Percentiles rank a stretch among this genome's conserved stretches.
Conservation (phyloP, 2,888 invertebrate species). For the Hyles lineata region DNA sequence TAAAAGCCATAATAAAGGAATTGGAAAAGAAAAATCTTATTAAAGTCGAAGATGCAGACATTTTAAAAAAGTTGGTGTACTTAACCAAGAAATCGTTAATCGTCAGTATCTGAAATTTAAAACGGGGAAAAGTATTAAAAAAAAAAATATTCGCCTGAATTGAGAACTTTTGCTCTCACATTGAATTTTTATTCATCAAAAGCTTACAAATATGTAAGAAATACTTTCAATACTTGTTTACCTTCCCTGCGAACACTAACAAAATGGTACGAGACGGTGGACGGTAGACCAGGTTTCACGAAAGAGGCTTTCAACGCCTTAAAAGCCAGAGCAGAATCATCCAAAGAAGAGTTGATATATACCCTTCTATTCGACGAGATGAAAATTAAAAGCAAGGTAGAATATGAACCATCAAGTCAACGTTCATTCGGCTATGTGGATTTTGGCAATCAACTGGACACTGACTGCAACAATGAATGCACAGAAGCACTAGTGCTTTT, state of each 20-base stretch:
- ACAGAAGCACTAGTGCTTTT: conserved; percentile 37
- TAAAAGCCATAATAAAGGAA: not conserved
- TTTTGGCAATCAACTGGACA: not conserved
- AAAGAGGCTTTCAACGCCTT: conserved; percentile 31
- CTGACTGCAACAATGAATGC: not conserved
- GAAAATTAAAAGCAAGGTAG: conserved; percentile 31
- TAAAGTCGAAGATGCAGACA: not conserved
- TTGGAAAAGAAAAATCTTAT: conserved; percentile 1
- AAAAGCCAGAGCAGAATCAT: not conserved
- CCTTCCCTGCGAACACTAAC: conserved; percentile 30
- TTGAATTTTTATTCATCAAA: conserved; percentile 33
- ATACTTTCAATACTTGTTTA: conserved; percentile 35
- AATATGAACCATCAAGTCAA: conserved; percentile 4
- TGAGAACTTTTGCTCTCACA: conserved; percentile 9
- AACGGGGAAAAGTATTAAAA: not conserved
- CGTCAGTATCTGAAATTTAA: no score
- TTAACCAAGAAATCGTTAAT: no score
- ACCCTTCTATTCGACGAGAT: conserved; percentile 5
- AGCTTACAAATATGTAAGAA: conserved; percentile 34
- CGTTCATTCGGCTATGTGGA: not conserved
- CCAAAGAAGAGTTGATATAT: not conserved
- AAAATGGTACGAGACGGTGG: conserved; percentile 33
- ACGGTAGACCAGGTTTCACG: conserved; percentile 34
- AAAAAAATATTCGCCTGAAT: not conserved
- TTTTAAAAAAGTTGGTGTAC: not conserved